phyloP scores from a whole-genome alignment of 2,113 vertebrate genomes.

The Ivindomyrus marchei region DNA sequence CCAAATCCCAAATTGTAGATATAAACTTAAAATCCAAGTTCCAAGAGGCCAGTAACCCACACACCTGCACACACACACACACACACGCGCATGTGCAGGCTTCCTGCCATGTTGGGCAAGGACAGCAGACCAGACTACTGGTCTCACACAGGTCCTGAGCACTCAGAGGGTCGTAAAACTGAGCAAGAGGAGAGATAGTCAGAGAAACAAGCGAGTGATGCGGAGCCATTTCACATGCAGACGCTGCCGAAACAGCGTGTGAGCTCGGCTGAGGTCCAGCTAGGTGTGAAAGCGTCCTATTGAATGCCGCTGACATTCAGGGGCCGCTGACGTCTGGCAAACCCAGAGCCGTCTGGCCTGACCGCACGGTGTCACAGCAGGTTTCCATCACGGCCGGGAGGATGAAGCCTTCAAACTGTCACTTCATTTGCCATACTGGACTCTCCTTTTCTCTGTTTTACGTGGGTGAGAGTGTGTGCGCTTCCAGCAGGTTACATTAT shows the following conservation, averaged over 20 bases:
- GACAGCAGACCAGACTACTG: neutral
- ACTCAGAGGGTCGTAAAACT: neutral
- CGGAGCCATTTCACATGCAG: neutral
- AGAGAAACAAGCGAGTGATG: neutral
- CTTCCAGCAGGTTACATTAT: neutral
- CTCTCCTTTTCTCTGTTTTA: neutral
- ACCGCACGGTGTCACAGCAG: neutral
- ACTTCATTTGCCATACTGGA: neutral
- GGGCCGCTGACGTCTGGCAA: neutral
- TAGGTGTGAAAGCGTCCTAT: neutral
- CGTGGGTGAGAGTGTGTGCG: neutral
- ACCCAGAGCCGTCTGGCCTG: neutral
- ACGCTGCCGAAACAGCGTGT: neutral
- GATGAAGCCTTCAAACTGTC: neutral
- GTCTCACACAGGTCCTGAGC: neutral
- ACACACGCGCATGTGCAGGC: no score
- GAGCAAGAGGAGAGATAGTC: neutral
- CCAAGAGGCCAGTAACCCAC: neutral
- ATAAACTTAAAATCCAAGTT: neutral
- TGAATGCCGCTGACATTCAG: neutral
- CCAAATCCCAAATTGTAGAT: neutral
- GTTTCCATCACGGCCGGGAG: neutral
- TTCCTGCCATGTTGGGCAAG: neutral
- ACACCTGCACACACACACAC: neutral
- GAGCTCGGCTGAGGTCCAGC: neutral